phyloP scores from a whole-genome alignment of 2,797 vertebrate species.

The Antrozous pallidus region DNA sequence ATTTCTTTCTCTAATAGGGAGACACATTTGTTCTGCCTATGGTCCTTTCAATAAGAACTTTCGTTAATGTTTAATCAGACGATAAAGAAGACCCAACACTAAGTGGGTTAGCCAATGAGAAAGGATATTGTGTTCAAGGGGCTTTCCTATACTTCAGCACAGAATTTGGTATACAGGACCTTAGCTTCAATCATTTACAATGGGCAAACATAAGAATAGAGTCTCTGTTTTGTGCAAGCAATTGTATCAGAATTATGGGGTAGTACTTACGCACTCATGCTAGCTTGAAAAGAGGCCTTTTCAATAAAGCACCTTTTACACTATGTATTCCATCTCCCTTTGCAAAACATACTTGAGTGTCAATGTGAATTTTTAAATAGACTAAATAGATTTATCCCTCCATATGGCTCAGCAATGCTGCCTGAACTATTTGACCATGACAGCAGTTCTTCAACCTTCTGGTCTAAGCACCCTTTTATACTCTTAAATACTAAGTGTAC shows the following conservation, averaged over 20 bases:
- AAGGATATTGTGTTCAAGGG: background rate
- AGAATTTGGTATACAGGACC: background rate
- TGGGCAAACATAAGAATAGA: background rate
- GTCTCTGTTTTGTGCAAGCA: background rate
- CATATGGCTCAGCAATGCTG: background rate
- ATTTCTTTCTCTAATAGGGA: background rate
- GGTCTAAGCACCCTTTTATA: background rate
- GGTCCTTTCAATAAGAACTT: background rate
- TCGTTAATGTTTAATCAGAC: background rate
- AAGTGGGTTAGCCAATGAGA: background rate
- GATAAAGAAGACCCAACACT: background rate
- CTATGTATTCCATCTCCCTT: background rate
- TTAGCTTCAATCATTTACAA: background rate
- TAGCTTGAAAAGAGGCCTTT: background rate
- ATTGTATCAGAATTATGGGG: background rate
- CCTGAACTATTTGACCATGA: background rate
- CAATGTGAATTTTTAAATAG: background rate
- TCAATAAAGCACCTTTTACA: background rate
- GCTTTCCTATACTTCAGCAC: background rate
- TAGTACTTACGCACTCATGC: background rate
- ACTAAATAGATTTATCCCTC: background rate
- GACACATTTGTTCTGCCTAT: background rate
- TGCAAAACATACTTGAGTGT: background rate
- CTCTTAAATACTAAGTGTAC: background rate
- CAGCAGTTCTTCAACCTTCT: background rate